A percentile compares a stretch with the other conserved stretches of the same genome.
These are phyloP conservation scores for Micrasema minimum DNA, from an alignment of 1,140 invertebrate genomes.

Conservation along the genomic window DNA sequence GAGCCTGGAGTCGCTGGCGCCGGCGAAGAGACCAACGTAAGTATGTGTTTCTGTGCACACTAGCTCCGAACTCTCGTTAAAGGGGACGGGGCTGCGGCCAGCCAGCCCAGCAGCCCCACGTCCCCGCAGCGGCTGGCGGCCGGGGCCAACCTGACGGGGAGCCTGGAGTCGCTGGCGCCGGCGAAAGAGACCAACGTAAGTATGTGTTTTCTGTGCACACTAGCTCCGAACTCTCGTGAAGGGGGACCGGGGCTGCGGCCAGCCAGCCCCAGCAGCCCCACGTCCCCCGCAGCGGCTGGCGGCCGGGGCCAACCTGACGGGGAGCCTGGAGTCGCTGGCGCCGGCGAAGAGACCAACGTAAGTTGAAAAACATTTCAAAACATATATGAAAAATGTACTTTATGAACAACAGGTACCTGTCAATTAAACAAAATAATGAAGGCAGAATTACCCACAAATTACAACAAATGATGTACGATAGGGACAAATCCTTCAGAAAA, in stretches of 20 bases:
- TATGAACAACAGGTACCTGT: too few relatives aligned
- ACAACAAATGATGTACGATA: too few relatives aligned
- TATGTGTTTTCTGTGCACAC: conserved; percentile 39
- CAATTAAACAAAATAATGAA: too few relatives aligned
- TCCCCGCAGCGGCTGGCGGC: conserved; percentile 45
- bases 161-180: conserved; percentile 43
- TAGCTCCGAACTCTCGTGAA: conserved; percentile 44
- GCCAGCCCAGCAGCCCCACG: conserved; percentile 51
- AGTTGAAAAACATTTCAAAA: too few relatives aligned
- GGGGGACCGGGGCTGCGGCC: conserved; percentile 1
- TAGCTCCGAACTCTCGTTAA: too few relatives aligned
- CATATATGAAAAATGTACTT: too few relatives aligned
- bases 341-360: conserved; percentile 21
- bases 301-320: conserved; percentile 3
- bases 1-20: conserved; percentile 42
- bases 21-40: conserved; percentile 23
- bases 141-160: conserved; percentile 9
- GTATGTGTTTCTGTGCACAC: too few relatives aligned
- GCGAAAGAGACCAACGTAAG: conserved; percentile 35
- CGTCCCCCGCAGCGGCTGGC: conserved; percentile 43
- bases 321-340: conserved; percentile 42
- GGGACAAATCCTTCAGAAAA: too few relatives aligned
- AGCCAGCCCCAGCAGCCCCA: conserved; percentile 51
- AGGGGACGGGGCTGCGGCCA: conserved; percentile 22
- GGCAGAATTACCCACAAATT: too few relatives aligned